Conservation (phyloP, 1,140 invertebrate species). For the Drosophila nikananu region DNA sequence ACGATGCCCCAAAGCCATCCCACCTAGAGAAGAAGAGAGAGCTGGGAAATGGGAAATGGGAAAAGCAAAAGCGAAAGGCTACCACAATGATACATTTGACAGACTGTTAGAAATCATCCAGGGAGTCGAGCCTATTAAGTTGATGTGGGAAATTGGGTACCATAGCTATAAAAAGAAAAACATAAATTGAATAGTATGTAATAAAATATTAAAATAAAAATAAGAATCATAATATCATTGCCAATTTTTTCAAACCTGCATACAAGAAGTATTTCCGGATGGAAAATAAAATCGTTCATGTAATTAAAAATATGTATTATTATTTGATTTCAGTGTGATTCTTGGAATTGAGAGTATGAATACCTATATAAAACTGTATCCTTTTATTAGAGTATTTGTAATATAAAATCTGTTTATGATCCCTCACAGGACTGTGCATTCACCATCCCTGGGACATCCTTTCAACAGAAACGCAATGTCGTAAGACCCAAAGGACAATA, state of each 20-base stretch:
- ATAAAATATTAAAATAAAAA: neutral
- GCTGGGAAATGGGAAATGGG: constrained; percentile 1
- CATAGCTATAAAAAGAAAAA: neutral
- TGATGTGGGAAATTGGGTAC: neutral
- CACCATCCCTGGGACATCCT: constrained; percentile 40
- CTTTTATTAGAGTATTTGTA: neutral
- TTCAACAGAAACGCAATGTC: constrained; percentile 26
- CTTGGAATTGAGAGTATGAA: too few species aligned
- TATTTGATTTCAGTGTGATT: too few species aligned
- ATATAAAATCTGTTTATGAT: neutral
- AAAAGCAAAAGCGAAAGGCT: constrained; percentile 51
- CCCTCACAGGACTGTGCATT: neutral
- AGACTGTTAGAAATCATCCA: constrained; percentile 33
- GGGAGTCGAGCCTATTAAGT: constrained; percentile 18
- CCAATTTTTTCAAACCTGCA: neutral
- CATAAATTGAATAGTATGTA: neutral
- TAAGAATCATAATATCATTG: neutral
- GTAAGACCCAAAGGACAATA: constrained; percentile 57
- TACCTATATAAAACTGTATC: neutral
- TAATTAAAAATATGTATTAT: neutral
- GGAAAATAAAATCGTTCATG: neutral
- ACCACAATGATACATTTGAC: constrained; percentile 67
- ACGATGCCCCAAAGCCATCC: constrained; percentile 28
- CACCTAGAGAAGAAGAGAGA: neutral
- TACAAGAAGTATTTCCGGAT: too few species aligned